A percentile compares a stretch with the other conserved stretches of the same genome.
phyloP scores from a whole-genome alignment of 2,888 invertebrate species.

The Rotaria socialis region DNA sequence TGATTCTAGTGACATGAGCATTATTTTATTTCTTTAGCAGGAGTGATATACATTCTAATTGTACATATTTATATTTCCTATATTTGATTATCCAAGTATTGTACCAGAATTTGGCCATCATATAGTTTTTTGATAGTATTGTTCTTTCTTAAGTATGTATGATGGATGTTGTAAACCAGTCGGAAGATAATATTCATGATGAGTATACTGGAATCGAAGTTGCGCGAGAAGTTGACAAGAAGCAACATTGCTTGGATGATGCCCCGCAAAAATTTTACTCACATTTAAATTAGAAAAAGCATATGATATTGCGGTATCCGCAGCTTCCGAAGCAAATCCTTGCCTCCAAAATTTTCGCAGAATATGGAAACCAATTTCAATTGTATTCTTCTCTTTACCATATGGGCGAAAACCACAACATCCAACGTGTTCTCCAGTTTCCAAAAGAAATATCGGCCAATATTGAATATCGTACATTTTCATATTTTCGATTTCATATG shows the following conservation, averaged over 20 bases:
- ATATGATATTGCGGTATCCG: background rate
- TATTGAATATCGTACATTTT: background rate
- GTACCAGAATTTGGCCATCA: no score
- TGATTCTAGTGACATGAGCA: no score
- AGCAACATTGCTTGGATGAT: background rate
- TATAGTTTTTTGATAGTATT: background rate
- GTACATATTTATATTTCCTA: no score
- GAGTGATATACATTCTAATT: no score
- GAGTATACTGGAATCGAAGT: background rate
- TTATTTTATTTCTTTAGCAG: no score
- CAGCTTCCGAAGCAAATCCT: background rate
- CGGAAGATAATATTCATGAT: background rate
- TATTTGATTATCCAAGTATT: no score
- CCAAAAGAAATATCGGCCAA: background rate
- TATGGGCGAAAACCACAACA: background rate
- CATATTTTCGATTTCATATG: background rate
- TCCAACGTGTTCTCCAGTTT: background rate
- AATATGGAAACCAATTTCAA: background rate
- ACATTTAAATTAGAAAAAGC: background rate
- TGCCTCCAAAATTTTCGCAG: background rate
- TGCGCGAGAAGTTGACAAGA: background rate
- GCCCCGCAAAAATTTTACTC: background rate
- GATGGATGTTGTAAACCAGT: background rate
- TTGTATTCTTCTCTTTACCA: background rate
- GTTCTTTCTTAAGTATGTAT: background rate